Percentiles rank a stretch among this genome's conserved stretches.
These are phyloP conservation scores for Zaprionus nigranus DNA, from an alignment of 1,140 invertebrate genomes.

Conservation along the genomic window DNA sequence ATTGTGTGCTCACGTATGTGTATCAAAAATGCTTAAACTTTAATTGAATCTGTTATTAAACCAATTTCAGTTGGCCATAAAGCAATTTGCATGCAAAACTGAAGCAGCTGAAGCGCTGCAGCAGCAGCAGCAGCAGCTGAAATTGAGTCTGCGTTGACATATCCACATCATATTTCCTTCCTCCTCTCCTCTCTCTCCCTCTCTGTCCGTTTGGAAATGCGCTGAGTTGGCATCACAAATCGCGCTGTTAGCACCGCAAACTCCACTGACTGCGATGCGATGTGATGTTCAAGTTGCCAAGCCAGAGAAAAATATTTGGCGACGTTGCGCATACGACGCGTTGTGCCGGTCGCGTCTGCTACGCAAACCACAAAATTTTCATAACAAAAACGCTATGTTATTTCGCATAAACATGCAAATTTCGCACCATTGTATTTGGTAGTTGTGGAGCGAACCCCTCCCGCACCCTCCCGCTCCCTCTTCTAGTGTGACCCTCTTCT, in stretches of 20 bases:
- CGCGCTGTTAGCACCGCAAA: slow-evolving; percentile 32
- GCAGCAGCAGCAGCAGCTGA: not conserved
- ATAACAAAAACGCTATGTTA: slow-evolving; percentile 61
- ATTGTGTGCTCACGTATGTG: slow-evolving; percentile 61
- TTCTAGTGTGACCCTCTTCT: not conserved
- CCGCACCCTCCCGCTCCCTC: not conserved
- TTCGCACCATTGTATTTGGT: slow-evolving; percentile 54
- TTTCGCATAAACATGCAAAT: slow-evolving; percentile 81
- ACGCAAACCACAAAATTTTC: slow-evolving; percentile 59
- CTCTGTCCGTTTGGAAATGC: slow-evolving; percentile 1
- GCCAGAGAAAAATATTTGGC: slow-evolving; percentile 21
- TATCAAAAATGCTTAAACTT: slow-evolving; percentile 69
- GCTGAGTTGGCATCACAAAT: slow-evolving; percentile 49
- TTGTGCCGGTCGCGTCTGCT: slow-evolving; percentile 7
- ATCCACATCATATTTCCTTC: slow-evolving; percentile 28
- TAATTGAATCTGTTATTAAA: slow-evolving; percentile 80
- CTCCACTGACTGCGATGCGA: slow-evolving; percentile 11
- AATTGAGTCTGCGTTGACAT: slow-evolving; percentile 30
- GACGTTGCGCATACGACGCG: slow-evolving; percentile 46
- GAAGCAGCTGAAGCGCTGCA: slow-evolving; percentile 16
- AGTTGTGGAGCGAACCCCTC: not conserved
- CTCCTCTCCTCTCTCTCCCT: not conserved
- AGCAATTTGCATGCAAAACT: slow-evolving; percentile 59
- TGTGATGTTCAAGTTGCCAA: slow-evolving; percentile 36
- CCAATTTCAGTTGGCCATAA: slow-evolving; percentile 55